Conservation (phyloP, 2,888 invertebrate species). For the Hypsopygia costalis region DNA sequence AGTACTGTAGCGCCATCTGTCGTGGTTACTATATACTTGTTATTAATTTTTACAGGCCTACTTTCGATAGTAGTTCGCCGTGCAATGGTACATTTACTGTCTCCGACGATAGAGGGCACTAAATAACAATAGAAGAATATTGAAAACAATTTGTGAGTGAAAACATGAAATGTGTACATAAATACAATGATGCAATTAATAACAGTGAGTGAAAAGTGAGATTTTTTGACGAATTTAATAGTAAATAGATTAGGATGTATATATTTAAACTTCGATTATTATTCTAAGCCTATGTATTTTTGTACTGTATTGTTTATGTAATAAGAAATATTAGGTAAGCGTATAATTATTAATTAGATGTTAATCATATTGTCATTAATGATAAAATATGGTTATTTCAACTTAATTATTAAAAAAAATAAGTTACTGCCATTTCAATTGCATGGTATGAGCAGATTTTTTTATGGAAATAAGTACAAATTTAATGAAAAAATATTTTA, state of each 20-base stretch:
- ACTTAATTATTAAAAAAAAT: no score
- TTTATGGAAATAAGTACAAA: no score
- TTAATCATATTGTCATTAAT: no score
- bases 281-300: background rate
- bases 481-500: no score
- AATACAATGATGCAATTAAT: background rate
- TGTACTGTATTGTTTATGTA: no score
- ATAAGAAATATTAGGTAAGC: no score
- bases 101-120: constrained; percentile 65
- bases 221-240: constrained; percentile 10
- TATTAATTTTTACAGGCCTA: constrained; percentile 37
- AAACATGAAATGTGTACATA: background rate
- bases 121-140: constrained; percentile 22
- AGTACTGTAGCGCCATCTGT: constrained; percentile 33
- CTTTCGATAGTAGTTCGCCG: constrained; percentile 46
- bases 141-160: background rate
- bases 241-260: background rate
- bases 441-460: no score
- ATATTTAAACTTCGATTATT: background rate
- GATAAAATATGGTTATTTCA: no score
- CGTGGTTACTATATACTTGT: background rate
- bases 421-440: no score
- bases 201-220: constrained; percentile 6
- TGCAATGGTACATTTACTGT: constrained; percentile 66
- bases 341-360: no score